A percentile compares a stretch with the other conserved stretches of the same genome.
phyloP scores from a whole-genome alignment of 1,140 invertebrate species.

The Eriosoma lanigerum region DNA sequence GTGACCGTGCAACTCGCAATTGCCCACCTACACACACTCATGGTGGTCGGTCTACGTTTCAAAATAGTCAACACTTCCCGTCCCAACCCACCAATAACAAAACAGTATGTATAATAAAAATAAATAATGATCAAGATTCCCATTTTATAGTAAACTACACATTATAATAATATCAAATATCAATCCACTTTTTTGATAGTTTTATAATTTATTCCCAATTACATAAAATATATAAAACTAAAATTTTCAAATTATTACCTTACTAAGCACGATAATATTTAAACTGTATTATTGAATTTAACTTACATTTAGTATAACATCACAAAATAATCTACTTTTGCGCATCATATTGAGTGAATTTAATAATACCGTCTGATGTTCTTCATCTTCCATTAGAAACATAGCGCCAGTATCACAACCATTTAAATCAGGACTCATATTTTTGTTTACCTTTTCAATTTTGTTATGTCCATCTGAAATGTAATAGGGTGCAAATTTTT shows the following conservation, averaged over 20 bases:
- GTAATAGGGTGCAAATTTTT: background rate
- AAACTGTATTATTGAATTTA: constrained; percentile 27
- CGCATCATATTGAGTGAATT: constrained; percentile 72
- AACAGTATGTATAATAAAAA: constrained; percentile 39
- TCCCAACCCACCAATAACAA: constrained; percentile 37
- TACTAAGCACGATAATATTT: background rate
- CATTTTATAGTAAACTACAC: background rate
- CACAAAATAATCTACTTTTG: constrained; percentile 76
- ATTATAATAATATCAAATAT: background rate
- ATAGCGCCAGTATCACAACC: constrained; percentile 46
- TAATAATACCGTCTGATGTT: constrained; percentile 64
- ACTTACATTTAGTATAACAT: constrained; percentile 75
- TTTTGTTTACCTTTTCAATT: constrained; percentile 1
- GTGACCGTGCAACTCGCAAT: constrained; percentile 74
- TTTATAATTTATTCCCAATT: background rate
- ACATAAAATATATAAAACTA: background rate
- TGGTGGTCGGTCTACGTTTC: constrained; percentile 48
- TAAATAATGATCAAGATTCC: background rate
- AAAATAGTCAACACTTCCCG: constrained; percentile 48
- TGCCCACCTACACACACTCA: constrained; percentile 63
- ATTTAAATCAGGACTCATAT: constrained; percentile 33
- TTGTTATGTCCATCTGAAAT: constrained; percentile 33
- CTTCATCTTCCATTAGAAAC: constrained; percentile 61
- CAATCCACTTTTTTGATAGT: background rate
- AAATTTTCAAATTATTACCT: background rate